Percentiles rank a stretch among this genome's conserved stretches.
Evolutionary conservation across 2,797 vertebrate genomes (phyloP).

Genomic region (Mormyrus proboscirostris): DNA sequence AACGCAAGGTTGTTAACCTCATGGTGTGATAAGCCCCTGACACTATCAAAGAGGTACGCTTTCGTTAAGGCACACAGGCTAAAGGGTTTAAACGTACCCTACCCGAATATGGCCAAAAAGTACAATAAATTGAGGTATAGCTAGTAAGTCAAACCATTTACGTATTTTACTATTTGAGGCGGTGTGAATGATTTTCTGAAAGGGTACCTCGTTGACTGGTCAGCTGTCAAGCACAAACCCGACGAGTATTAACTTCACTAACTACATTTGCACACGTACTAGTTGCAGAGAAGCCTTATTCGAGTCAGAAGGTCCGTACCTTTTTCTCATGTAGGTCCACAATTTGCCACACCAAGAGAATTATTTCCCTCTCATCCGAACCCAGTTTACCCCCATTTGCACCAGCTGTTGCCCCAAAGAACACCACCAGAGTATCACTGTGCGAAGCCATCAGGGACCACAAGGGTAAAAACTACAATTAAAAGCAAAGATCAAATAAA

Average conservation of each 20-base stretch:
- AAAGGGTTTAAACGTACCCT: not conserved
- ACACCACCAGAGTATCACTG: slow-evolving; percentile 92
- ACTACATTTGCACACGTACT: slow-evolving; percentile 44
- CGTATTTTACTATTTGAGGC: not conserved
- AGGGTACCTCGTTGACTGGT: slow-evolving; percentile 61
- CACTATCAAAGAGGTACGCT: slow-evolving; percentile 57
- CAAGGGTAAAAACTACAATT: slow-evolving; percentile 91
- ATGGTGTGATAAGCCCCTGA: slow-evolving; percentile 43
- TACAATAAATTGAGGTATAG: not conserved
- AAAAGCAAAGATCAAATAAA: slow-evolving; percentile 77
- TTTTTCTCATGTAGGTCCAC: slow-evolving; percentile 94
- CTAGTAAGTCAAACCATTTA: not conserved
- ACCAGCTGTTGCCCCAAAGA: slow-evolving; percentile 99
- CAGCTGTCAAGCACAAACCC: slow-evolving; percentile 45
- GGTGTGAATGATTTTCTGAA: slow-evolving; percentile 22
- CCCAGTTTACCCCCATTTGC: slow-evolving; percentile 97
- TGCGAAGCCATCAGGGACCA: slow-evolving; percentile 87
- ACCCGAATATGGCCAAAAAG: not conserved
- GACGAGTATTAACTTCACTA: slow-evolving; percentile 34
- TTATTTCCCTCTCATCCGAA: slow-evolving; percentile 98
- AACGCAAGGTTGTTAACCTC: slow-evolving; percentile 45
- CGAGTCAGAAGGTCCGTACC: slow-evolving; percentile 75
- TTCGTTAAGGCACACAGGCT: slow-evolving; percentile 26
- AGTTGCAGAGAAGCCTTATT: slow-evolving; percentile 50
- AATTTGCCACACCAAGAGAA: slow-evolving; percentile 99